Evolutionary conservation across 2,888 invertebrate species (phyloP).

Genomic region (Mimumesa dahlbomi): DNA sequence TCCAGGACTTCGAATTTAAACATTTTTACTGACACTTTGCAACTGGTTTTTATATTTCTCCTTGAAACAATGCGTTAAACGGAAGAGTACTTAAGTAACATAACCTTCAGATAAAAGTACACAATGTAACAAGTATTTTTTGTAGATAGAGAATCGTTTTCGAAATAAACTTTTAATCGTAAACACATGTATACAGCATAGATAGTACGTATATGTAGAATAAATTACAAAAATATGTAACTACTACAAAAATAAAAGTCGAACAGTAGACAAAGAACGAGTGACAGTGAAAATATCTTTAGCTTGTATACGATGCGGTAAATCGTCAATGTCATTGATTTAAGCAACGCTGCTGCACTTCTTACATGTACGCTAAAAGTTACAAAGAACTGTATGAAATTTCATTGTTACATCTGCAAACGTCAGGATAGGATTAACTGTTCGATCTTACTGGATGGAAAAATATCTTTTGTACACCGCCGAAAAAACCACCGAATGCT

Average conservation of each 20-base stretch:
- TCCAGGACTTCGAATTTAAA: no score
- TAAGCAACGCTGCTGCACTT: constrained; percentile 63
- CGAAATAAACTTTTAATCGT: constrained; percentile 54
- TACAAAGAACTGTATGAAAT: constrained; percentile 50
- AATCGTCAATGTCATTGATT: constrained; percentile 23
- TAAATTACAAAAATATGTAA: constrained; percentile 34
- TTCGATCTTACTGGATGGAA: constrained; percentile 70
- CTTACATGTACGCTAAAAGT: constrained; percentile 70
- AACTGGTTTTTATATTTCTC: no score
- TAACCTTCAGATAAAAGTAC: no score
- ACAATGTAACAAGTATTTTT: no score
- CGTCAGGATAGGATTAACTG: not conserved
- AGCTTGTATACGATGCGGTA: constrained; percentile 9
- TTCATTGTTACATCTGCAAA: constrained; percentile 4
- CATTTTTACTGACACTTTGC: no score
- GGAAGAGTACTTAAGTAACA: no score
- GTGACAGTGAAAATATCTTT: constrained; percentile 15
- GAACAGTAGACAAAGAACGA: constrained; percentile 20
- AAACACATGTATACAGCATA: constrained; percentile 47
- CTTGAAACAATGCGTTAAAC: no score
- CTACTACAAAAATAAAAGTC: constrained; percentile 26
- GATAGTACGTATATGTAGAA: constrained; percentile 15
- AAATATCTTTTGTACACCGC: constrained; percentile 64
- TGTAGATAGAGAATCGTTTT: no score
- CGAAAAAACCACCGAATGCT: constrained; percentile 69